phyloP scores from a whole-genome alignment of 2,797 vertebrate genomes.

The Coluber constrictor region DNA sequence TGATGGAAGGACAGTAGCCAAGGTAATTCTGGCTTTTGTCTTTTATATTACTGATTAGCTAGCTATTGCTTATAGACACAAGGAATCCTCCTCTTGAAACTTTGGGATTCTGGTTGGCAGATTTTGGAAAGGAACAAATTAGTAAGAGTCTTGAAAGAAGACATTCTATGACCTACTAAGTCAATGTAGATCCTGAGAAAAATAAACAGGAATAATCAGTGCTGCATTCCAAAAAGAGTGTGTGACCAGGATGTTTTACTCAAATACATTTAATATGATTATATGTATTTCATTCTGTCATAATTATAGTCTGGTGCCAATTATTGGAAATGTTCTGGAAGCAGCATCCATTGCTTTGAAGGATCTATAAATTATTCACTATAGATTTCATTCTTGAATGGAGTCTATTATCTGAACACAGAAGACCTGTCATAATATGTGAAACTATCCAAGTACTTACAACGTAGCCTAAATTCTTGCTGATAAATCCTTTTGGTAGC shows the following conservation, averaged over 20 bases:
- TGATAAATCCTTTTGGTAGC: not conserved
- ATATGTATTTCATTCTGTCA: not conserved
- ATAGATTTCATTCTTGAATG: not conserved
- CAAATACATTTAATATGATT: not conserved
- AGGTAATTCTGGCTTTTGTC: not conserved
- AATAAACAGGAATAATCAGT: not conserved
- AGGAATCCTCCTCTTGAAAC: not conserved
- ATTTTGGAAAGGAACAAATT: not conserved
- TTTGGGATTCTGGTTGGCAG: not conserved
- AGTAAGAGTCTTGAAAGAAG: not conserved
- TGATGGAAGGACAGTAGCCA: not conserved
- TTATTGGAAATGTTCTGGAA: not conserved
- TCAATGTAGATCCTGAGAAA: not conserved
- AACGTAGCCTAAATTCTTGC: not conserved
- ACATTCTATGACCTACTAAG: not conserved
- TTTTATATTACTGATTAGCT: too few species aligned
- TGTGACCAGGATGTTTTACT: not conserved
- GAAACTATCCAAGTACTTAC: not conserved
- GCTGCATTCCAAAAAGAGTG: not conserved
- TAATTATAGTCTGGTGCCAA: not conserved
- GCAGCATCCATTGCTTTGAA: not conserved
- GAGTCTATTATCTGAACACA: not conserved
- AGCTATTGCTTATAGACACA: not conserved
- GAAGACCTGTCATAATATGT: not conserved
- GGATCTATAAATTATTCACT: not conserved